A percentile compares a stretch with the other conserved stretches of the same genome.
These are phyloP conservation scores for Thecocarcelia acutangulata DNA, from an alignment of 2,888 invertebrate species.

Conservation along the genomic window DNA sequence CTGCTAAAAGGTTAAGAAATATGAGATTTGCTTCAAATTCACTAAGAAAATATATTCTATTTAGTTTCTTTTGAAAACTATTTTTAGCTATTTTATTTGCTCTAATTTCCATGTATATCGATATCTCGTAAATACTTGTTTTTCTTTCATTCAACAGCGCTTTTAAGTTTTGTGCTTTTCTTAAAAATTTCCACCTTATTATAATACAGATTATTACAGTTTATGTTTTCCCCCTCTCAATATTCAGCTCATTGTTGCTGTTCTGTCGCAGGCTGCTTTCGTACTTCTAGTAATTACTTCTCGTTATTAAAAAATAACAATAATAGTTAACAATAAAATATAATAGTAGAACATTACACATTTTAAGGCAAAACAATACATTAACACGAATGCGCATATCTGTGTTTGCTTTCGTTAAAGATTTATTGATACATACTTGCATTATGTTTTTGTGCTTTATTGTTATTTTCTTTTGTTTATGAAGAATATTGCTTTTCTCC, in stretches of 20 bases:
- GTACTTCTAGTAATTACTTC: constrained; percentile 39
- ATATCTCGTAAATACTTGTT: no score
- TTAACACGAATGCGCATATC: neutral
- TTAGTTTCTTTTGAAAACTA: no score
- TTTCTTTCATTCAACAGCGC: no score
- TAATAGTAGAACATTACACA: constrained; percentile 29
- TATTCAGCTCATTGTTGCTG: neutral
- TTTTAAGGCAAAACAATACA: neutral
- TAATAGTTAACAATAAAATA: neutral
- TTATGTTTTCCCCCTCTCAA: neutral
- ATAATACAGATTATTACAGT: neutral
- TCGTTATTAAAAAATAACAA: neutral
- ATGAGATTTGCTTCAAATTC: no score
- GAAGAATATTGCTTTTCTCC: neutral
- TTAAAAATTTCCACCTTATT: neutral
- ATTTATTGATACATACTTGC: constrained; percentile 1
- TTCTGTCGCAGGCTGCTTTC: neutral
- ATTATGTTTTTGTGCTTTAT: neutral
- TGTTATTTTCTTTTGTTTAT: neutral
- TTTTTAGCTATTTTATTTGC: no score
- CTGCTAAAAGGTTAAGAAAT: no score
- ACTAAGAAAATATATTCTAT: no score
- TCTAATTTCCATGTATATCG: no score
- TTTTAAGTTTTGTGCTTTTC: no score
- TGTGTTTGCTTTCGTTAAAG: neutral